These are phyloP conservation scores for Liparis tanakae DNA, from an alignment of 2,797 vertebrate species.

Conservation along the genomic window DNA sequence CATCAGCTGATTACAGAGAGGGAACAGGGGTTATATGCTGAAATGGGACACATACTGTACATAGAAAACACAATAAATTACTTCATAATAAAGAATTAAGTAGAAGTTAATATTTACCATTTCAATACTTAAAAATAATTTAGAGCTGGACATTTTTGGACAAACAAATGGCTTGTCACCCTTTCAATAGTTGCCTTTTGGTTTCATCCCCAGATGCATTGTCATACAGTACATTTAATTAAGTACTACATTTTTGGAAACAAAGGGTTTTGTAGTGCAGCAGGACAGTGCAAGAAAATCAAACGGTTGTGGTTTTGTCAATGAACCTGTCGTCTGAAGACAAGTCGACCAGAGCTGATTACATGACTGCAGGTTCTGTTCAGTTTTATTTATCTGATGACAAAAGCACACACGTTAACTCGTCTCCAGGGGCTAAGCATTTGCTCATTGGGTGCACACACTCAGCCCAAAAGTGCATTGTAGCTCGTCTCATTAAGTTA, in stretches of 20 bases:
- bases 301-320: slow-evolving; percentile 41
- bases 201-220: slow-evolving; percentile 69
- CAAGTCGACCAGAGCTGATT: slow-evolving; percentile 50
- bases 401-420: slow-evolving; percentile 57
- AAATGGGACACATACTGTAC: slow-evolving; percentile 80
- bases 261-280: slow-evolving; percentile 70
- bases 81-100: slow-evolving; percentile 78
- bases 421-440: slow-evolving; percentile 64
- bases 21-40: slow-evolving; percentile 71
- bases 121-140: slow-evolving; percentile 78
- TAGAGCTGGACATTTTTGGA: slow-evolving; percentile 73
- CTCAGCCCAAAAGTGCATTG: slow-evolving; percentile 80
- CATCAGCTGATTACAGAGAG: slow-evolving; percentile 80
- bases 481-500: slow-evolving; percentile 66
- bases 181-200: slow-evolving; percentile 75
- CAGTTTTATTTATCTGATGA: slow-evolving; percentile 52
- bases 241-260: slow-evolving; percentile 55
- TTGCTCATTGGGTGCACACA: slow-evolving; percentile 57
- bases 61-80: slow-evolving; percentile 81
- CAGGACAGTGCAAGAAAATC: slow-evolving; percentile 59
- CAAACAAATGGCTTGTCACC: slow-evolving; percentile 76
- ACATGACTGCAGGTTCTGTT: slow-evolving; percentile 56
- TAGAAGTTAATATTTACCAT: slow-evolving; percentile 78
- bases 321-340: slow-evolving; percentile 48
- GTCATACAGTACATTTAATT: slow-evolving; percentile 70